These are phyloP conservation scores for Drosophila mulleri DNA, from an alignment of 2,888 invertebrate species.

Conservation along the genomic window DNA sequence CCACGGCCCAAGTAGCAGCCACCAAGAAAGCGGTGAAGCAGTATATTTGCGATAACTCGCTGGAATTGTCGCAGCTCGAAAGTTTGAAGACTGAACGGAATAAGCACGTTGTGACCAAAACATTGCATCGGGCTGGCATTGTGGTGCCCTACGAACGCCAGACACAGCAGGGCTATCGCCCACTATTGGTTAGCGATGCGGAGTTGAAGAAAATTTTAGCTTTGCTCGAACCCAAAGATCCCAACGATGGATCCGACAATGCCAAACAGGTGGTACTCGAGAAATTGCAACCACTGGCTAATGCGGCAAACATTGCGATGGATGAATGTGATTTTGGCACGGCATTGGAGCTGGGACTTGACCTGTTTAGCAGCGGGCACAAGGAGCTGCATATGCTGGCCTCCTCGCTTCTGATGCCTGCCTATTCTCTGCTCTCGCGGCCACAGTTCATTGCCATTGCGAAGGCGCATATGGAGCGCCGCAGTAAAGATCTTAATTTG, in stretches of 20 bases:
- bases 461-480: slow-evolving; percentile 90
- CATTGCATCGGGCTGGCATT: slow-evolving; percentile 93
- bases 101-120: slow-evolving; percentile 88
- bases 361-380: slow-evolving; percentile 92
- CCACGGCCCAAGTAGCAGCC: slow-evolving; percentile 87
- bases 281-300: slow-evolving; percentile 92
- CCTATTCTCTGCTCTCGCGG: slow-evolving; percentile 91
- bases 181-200: slow-evolving; percentile 89
- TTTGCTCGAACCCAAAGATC: slow-evolving; percentile 87
- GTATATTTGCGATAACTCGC: slow-evolving; percentile 88
- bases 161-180: slow-evolving; percentile 94
- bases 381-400: slow-evolving; percentile 89
- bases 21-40: slow-evolving; percentile 88
- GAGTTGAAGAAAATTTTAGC: slow-evolving; percentile 89
- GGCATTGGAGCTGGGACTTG: slow-evolving; percentile 94
- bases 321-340: slow-evolving; percentile 98
- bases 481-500: slow-evolving; percentile 87
- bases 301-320: slow-evolving; percentile 89
- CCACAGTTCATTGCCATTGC: slow-evolving; percentile 90
- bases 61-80: slow-evolving; percentile 87
- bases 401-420: slow-evolving; percentile 88
- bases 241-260: slow-evolving; percentile 66
- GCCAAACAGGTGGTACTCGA: slow-evolving; percentile 88
- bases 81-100: slow-evolving; percentile 88
- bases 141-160: slow-evolving; percentile 93